Evolutionary conservation across 2,113 vertebrate species (phyloP).

Genomic region (Leucoraja erinaceus): DNA sequence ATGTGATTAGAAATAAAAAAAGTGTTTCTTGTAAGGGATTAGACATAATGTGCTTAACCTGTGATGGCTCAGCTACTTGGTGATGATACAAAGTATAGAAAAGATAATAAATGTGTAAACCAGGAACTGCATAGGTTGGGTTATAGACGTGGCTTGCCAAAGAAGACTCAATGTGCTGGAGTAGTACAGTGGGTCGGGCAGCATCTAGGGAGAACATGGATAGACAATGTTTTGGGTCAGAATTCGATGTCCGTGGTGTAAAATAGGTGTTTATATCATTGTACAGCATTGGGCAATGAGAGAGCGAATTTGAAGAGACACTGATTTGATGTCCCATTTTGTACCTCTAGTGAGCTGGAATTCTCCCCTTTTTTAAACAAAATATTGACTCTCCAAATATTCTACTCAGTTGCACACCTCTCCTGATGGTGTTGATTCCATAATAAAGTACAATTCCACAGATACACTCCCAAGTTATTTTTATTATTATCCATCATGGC

Average conservation of each 20-base stretch:
- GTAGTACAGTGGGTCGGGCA: too few relatives aligned
- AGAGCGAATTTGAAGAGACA: not conserved
- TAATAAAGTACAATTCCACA: not conserved
- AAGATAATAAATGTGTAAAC: not conserved
- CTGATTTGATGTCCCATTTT: not conserved
- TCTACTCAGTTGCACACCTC: not conserved
- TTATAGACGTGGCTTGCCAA: too few relatives aligned
- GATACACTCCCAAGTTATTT: not conserved
- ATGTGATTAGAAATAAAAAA: too few relatives aligned
- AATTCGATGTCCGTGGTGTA: not conserved
- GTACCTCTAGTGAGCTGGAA: too few relatives aligned
- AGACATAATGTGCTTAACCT: not conserved
- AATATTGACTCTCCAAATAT: not conserved
- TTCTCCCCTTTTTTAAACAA: not conserved
- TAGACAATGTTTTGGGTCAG: too few relatives aligned
- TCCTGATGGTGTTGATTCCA: not conserved
- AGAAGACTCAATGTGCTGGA: too few relatives aligned
- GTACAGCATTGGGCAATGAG: too few relatives aligned
- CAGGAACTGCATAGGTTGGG: too few relatives aligned
- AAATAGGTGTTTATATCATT: not conserved
- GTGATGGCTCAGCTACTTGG: not conserved
- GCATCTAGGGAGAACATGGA: too few relatives aligned
- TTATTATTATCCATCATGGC: not conserved
- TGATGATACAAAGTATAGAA: not conserved
- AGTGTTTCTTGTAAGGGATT: too few relatives aligned